phyloP scores from a whole-genome alignment of 2,113 vertebrate genomes.

The Vireo altiloquus region DNA sequence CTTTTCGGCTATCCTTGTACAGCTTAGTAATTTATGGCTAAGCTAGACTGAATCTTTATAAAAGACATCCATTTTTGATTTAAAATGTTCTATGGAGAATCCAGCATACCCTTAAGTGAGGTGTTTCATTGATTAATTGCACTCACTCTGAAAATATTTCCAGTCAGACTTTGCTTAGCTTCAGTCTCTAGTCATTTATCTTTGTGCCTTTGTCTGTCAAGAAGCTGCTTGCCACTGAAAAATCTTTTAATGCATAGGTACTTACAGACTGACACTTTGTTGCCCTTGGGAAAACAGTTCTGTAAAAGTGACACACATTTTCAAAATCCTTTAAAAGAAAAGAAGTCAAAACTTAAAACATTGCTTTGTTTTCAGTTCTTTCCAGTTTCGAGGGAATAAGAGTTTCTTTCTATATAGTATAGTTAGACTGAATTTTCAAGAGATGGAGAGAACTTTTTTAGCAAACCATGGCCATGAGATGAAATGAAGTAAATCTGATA shows the following conservation, averaged over 20 bases:
- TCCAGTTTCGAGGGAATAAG: neutral
- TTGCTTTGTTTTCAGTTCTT: neutral
- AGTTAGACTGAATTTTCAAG: neutral
- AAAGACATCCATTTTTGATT: slow-evolving; percentile 26
- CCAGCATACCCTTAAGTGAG: slow-evolving; percentile 9
- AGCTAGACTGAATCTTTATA: neutral
- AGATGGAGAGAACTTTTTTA: neutral
- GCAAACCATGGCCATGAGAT: neutral
- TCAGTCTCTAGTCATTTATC: slow-evolving; percentile 24
- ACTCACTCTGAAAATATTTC: slow-evolving; percentile 28
- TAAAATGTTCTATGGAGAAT: slow-evolving; percentile 14
- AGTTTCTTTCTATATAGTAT: neutral
- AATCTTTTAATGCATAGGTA: slow-evolving; percentile 5
- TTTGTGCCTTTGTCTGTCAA: slow-evolving; percentile 38
- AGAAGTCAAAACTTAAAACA: neutral
- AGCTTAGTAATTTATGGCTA: slow-evolving; percentile 16
- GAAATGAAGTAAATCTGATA: neutral
- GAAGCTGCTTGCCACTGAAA: neutral
- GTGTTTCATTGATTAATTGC: slow-evolving; percentile 52
- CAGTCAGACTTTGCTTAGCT: slow-evolving; percentile 25
- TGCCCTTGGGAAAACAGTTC: neutral
- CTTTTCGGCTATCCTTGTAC: neutral
- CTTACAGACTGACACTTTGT: neutral
- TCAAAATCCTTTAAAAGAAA: neutral
- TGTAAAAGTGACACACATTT: neutral